Evolutionary conservation across 1,140 invertebrate species (phyloP).

Genomic region (Pteromalus puparum): DNA sequence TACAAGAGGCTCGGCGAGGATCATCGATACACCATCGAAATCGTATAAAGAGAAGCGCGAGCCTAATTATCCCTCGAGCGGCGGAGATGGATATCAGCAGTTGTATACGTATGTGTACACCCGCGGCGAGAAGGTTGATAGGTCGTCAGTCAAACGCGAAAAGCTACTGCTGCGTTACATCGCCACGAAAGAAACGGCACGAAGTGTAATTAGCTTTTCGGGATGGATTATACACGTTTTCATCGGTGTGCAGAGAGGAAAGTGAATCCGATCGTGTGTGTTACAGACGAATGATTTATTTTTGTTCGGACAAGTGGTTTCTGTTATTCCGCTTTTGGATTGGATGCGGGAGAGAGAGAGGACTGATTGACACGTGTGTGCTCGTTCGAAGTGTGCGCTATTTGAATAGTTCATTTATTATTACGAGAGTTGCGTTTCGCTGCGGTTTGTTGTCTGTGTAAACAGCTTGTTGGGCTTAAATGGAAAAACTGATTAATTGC

Average conservation of each 20-base stretch:
- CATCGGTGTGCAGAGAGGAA: not conserved
- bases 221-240: not conserved
- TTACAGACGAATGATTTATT: constrained; percentile 12
- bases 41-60: constrained; percentile 47
- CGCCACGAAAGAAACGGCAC: not conserved
- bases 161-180: constrained; percentile 3
- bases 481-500: not conserved
- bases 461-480: not conserved
- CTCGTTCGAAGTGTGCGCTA: not conserved
- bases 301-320: not conserved
- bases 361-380: not conserved
- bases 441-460: not conserved
- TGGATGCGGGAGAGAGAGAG: not conserved
- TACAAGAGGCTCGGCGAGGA: not conserved
- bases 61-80: constrained; percentile 61
- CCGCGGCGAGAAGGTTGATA: constrained; percentile 61
- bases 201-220: constrained; percentile 25
- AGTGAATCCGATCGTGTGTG: not conserved
- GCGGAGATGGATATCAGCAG: constrained; percentile 65
- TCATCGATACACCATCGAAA: constrained; percentile 19
- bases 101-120: constrained; percentile 55
- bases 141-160: constrained; percentile 66
- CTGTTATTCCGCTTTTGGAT: not conserved
- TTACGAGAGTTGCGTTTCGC: not conserved
- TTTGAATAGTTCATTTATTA: constrained; percentile 5